A percentile compares a stretch with the other conserved stretches of the same genome.
These are phyloP conservation scores for Actinostola sp. DNA, from an alignment of 92 coral and sea anemone species.

Conservation along the genomic window DNA sequence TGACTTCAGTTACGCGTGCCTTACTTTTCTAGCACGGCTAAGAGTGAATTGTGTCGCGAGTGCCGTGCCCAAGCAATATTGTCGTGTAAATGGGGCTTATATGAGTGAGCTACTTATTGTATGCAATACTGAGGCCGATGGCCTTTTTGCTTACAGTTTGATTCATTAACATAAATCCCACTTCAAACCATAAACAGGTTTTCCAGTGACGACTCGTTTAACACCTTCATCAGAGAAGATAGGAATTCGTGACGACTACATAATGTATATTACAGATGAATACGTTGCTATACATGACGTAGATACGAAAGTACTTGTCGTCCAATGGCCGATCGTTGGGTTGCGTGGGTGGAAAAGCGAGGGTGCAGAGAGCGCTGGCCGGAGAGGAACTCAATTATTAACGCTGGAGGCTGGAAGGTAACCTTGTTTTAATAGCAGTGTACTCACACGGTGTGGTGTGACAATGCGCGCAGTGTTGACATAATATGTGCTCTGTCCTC, in stretches of 20 bases:
- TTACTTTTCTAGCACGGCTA: no score
- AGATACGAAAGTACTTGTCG: conserved; percentile 41
- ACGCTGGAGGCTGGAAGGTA: conserved; percentile 77
- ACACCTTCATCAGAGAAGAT: conserved; percentile 80
- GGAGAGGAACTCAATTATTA: conserved; percentile 57
- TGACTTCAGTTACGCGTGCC: no score
- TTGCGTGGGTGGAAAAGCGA: conserved; percentile 77
- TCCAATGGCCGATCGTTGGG: conserved; percentile 75
- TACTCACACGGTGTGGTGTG: neutral
- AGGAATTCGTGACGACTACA: conserved; percentile 70
- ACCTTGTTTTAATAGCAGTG: no score
- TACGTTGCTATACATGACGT: conserved; percentile 42
- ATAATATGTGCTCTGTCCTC: no score
- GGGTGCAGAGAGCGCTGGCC: conserved; percentile 54
- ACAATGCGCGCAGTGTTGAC: neutral
- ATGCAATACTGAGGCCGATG: no score
- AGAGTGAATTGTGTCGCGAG: no score
- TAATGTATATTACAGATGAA: conserved; percentile 58
- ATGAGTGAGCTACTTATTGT: no score
- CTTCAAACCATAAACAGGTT: conserved; percentile 32
- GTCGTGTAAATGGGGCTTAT: no score
- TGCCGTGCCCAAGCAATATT: no score
- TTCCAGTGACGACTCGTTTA: conserved; percentile 68
- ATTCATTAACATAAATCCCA: no score
- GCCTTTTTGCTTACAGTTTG: no score